Percentiles rank a stretch among this genome's conserved stretches.
phyloP scores from a whole-genome alignment of 2,888 invertebrate species.

The Chrysotoxum bicinctum region DNA sequence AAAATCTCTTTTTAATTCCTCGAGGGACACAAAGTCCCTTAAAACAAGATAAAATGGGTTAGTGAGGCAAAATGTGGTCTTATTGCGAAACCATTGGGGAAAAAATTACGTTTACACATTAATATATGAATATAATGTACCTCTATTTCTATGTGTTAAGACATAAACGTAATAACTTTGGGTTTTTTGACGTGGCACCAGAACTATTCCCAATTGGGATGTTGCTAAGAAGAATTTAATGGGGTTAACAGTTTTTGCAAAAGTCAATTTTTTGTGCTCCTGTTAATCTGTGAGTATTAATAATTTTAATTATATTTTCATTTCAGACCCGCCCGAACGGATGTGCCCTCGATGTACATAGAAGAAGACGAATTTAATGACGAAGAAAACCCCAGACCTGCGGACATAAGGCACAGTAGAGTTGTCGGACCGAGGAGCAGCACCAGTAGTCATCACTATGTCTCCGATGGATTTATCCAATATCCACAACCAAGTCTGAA shows the following conservation, averaged over 20 bases:
- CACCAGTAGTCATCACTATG: slow-evolving; percentile 79
- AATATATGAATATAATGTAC: background rate
- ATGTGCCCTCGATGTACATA: slow-evolving; percentile 82
- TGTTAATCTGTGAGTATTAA: slow-evolving; percentile 3
- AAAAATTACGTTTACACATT: background rate
- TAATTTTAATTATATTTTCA: slow-evolving; percentile 34
- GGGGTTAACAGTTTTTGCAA: background rate
- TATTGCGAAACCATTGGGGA: slow-evolving; percentile 30
- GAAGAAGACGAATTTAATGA: slow-evolving; percentile 81
- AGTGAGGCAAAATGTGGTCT: slow-evolving; percentile 25
- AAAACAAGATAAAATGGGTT: slow-evolving; percentile 42
- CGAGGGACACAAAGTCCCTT: slow-evolving; percentile 26
- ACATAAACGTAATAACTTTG: slow-evolving; percentile 2
- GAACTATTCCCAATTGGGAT: slow-evolving; percentile 7
- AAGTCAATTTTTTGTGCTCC: background rate
- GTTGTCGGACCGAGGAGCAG: slow-evolving; percentile 76
- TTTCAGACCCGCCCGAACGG: slow-evolving; percentile 81
- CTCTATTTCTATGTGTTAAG: background rate
- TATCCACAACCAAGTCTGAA: slow-evolving; percentile 82
- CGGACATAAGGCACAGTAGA: slow-evolving; percentile 75
- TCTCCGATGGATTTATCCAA: slow-evolving; percentile 82
- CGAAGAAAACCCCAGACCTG: slow-evolving; percentile 78
- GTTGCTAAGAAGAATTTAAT: slow-evolving; percentile 7
- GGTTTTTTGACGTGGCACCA: slow-evolving; percentile 5
- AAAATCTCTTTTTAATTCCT: slow-evolving; percentile 49